Evolutionary conservation across 1,140 invertebrate species (phyloP), one percentile per base, ranked within the genome.

Genomic region (Rhopalosiphum padi): DNA sequence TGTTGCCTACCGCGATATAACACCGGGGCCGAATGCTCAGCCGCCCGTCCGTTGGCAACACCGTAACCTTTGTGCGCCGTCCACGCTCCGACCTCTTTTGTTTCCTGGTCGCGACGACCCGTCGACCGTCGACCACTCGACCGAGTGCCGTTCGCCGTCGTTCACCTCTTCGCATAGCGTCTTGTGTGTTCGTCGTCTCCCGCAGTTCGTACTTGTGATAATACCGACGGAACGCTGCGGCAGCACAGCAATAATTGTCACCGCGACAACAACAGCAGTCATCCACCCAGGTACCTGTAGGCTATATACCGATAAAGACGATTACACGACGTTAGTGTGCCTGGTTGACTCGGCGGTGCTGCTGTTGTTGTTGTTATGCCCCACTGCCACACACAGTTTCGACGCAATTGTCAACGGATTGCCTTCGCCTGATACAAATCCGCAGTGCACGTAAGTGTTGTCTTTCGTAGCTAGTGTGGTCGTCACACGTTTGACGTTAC

Each of bases 81-180:
- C 48, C 48, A 53, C 48, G 48, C 87, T 37, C n/a, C 48, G 87
- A 53, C 35, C 8, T 89, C 87, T 89, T 89, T 89, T 89, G 87
- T 89, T 89, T 89, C n/a, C 87, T 89, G 21, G 21, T 88, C 48
- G 30, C 30, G 46, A 88, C 86, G n/a, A 22, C 35, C 30, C 87
- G 48, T 3, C 48, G 48, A 35, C n/a, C 87, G 87, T 11, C 86
- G 46, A 15, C 46, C n/a, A 48, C 43, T 87, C 43, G 85, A 46
- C 30, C n/a, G 87, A 46, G 30, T n/a, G 43, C 22, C 25, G 43
- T 87, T 35, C 87, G 0, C 35, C 48, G 87, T 53, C n/a, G 48
- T 37, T 25, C 48, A 35, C 25, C 35, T 9, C 35, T 6, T 89
- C 9, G n/a, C 21, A 0, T 5, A 11, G 30, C 35, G 48, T 51